A percentile compares a stretch with the other conserved stretches of the same genome.
phyloP scores from a whole-genome alignment of 2,113 vertebrate species.

The Raja brachyura region DNA sequence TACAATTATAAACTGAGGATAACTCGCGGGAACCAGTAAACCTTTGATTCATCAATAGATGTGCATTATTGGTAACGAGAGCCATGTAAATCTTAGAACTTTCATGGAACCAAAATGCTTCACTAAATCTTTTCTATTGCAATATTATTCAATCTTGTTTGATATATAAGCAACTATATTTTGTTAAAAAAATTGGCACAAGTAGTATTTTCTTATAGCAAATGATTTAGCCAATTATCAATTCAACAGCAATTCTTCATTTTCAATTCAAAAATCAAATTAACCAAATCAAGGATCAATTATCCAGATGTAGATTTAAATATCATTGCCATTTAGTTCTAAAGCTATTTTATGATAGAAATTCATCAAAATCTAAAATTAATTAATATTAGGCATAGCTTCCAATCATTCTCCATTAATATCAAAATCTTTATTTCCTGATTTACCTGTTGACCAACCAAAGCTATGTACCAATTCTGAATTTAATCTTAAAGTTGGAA shows the following conservation, averaged over 20 bases:
- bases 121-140: not conserved
- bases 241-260: not conserved
- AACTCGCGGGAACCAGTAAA: not conserved
- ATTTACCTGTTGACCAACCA: not conserved
- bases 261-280: constrained; percentile 11
- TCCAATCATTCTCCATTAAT: not conserved
- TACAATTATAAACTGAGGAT: not conserved
- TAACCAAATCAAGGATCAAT: not conserved
- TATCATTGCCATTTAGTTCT: not conserved
- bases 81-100: not conserved
- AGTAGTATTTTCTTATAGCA: not conserved
- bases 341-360: not conserved
- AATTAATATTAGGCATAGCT: too few species aligned
- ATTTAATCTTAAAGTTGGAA: not conserved
- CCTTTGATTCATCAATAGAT: not conserved
- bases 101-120: not conserved
- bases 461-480: not conserved
- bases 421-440: not conserved
- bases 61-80: too few species aligned
- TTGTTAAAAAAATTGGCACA: not conserved
- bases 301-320: not conserved
- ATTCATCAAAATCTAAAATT: too few species aligned
- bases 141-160: not conserved
- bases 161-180: not conserved
- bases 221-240: not conserved